Evolutionary conservation across 2,888 invertebrate genomes (phyloP), one percentile per base, ranked within the genome.

Genomic region (Archips crataeganus): DNA sequence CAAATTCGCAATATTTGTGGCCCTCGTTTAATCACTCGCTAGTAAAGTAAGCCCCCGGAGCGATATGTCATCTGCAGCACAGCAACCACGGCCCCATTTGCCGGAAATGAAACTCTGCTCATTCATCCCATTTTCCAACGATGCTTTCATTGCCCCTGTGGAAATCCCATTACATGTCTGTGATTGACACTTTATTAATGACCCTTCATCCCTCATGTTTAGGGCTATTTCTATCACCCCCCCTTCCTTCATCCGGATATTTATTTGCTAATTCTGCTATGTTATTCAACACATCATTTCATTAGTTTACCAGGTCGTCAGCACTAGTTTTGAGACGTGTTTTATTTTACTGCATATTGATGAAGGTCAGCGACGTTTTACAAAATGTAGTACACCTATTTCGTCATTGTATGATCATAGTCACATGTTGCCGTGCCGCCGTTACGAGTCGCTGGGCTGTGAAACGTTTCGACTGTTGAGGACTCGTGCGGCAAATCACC

Each of bases 401-500:
- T 85, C 84, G 82, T 87, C 85, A 87, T 80, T 75, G 32, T 57
- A 32, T 32, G 57, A 57, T 32, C 32, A 57, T 32, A 77, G 82
- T 80, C 80, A 80, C 66, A 57, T 54, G 71, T 45, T 63, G 54
- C 66, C 63, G 36, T 64, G 63, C 74, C 59, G 75, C 75, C 82
- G 84, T 86, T 85, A 85, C 83, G 82, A 82, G 79, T 66, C 77
- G 78, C 79, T 80, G 77, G 65, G 73, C 75, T 70, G 79, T 79
- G 79, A 69, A 82, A 79, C 79, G 83, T 84, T 87, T 87, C 68
- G 63, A 47, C 45, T 23, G 39, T 32, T 45, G 39, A 57, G 51
- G 73, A 64, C 59, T 64, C 85, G 86, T 87, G 87, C 86, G 85
- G 87, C 82, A 79, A 81, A 75, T 74, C 84, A 80, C 76, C 81